These are phyloP conservation scores for Falco columbarius DNA, from an alignment of 2,797 vertebrate genomes.

Conservation along the genomic window DNA sequence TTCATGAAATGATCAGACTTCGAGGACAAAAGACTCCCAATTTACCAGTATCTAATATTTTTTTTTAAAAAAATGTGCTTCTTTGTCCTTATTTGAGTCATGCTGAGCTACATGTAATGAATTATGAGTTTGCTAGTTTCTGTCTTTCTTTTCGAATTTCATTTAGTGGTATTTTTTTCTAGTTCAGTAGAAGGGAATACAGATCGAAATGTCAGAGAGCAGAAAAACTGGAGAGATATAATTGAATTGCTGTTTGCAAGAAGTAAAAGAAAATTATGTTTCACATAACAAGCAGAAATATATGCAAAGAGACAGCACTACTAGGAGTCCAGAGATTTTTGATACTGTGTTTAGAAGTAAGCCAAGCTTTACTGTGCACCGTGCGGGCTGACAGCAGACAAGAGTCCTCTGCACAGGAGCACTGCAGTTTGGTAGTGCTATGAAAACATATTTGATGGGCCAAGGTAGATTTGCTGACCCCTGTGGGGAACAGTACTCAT, in stretches of 20 bases:
- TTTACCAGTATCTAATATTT: neutral
- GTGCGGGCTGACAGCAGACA: neutral
- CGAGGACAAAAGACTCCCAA: neutral
- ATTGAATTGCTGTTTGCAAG: neutral
- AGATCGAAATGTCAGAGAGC: neutral
- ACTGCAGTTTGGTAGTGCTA: neutral
- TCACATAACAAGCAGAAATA: neutral
- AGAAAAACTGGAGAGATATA: neutral
- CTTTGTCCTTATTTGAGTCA: neutral
- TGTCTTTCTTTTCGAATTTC: neutral
- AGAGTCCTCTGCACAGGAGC: neutral
- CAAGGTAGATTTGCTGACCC: neutral
- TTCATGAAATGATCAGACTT: neutral
- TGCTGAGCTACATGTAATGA: neutral
- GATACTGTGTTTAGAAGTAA: neutral
- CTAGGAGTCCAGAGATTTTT: neutral
- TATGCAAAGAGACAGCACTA: neutral
- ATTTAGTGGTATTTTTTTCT: neutral
- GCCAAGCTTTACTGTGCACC: neutral
- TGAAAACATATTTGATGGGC: neutral
- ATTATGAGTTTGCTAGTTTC: neutral
- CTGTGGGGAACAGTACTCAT: fast-evolving
- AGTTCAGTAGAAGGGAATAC: neutral
- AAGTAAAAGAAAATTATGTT: neutral
- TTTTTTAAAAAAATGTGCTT: neutral